Percentiles rank a stretch among this genome's conserved stretches.
phyloP scores from a whole-genome alignment of 2,797 vertebrate species.

The Myripristis murdjan region DNA sequence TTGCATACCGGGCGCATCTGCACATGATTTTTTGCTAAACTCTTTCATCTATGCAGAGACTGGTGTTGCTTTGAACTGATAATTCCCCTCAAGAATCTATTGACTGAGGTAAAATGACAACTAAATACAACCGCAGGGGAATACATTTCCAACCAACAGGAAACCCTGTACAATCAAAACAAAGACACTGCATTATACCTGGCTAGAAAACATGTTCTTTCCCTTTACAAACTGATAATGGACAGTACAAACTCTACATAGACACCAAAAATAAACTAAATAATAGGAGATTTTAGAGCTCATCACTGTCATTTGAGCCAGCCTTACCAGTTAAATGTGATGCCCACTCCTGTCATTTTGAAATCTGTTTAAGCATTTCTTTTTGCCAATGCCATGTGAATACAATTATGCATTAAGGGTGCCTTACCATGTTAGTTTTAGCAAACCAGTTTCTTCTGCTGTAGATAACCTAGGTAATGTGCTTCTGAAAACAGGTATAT shows the following conservation, averaged over 20 bases:
- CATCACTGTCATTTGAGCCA: neutral
- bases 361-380: conserved; percentile 23
- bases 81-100: conserved; percentile 3
- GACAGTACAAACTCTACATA: conserved; percentile 38
- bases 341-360: conserved; percentile 21
- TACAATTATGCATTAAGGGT: too few species aligned
- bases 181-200: conserved; percentile 27
- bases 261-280: conserved; percentile 28
- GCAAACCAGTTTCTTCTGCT: conserved; percentile 4
- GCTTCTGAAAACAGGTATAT: conserved; percentile 36
- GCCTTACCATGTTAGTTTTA: conserved; percentile 22
- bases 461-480: conserved; percentile 10
- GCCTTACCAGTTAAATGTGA: conserved; percentile 18
- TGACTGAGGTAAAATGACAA: conserved; percentile 36
- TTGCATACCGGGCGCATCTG: conserved; percentile 11
- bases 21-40: conserved; percentile 26
- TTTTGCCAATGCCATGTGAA: conserved; percentile 26
- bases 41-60: conserved; percentile 27
- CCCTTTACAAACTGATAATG: conserved; percentile 60
- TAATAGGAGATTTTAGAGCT: conserved; percentile 18
- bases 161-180: neutral
- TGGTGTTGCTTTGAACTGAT: conserved; percentile 23
- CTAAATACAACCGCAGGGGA: conserved; percentile 26
- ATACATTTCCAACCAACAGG: neutral
- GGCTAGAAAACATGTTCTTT: conserved; percentile 47